Conservation (phyloP, 2,888 invertebrate genomes). For the Lepidocyrtoides sp. region DNA sequence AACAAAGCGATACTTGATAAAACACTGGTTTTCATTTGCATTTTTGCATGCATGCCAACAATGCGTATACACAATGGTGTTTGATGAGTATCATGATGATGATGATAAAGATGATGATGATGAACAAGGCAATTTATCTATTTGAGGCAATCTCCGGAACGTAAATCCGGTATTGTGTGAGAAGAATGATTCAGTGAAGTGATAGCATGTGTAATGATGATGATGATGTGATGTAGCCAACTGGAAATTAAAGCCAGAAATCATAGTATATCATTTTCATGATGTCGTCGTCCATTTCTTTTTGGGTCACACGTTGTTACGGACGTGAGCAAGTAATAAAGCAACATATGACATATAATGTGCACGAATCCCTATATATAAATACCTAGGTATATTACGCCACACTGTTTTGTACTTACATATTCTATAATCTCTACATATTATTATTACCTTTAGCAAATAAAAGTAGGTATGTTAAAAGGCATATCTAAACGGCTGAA, state of each 20-base stretch:
- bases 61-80: slow-evolving; percentile 13
- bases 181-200: slow-evolving; percentile 49
- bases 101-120: background rate
- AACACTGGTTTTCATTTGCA: slow-evolving; percentile 49
- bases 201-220: slow-evolving; percentile 24
- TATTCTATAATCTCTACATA: too few species aligned
- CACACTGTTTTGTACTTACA: background rate
- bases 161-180: slow-evolving; percentile 59
- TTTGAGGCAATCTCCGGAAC: slow-evolving; percentile 60
- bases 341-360: slow-evolving; percentile 24
- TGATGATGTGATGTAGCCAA: slow-evolving; percentile 65
- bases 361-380: too few species aligned
- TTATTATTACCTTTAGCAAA: too few species aligned
- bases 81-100: slow-evolving; percentile 1
- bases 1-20: slow-evolving; percentile 53
- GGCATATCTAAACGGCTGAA: background rate
- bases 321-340: slow-evolving; percentile 44
- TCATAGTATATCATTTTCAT: slow-evolving; percentile 64
- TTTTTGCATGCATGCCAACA: slow-evolving; percentile 18
- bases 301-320: slow-evolving; percentile 69
- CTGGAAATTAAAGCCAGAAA: slow-evolving; percentile 75
- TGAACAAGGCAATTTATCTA: slow-evolving; percentile 55
- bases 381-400: too few species aligned
- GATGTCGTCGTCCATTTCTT: slow-evolving; percentile 16
- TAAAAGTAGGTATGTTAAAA: too few species aligned